A percentile compares a stretch with the other conserved stretches of the same genome.
Evolutionary conservation across 2,888 invertebrate genomes (phyloP).

Genomic region (Lasioglossum zephyrum): DNA sequence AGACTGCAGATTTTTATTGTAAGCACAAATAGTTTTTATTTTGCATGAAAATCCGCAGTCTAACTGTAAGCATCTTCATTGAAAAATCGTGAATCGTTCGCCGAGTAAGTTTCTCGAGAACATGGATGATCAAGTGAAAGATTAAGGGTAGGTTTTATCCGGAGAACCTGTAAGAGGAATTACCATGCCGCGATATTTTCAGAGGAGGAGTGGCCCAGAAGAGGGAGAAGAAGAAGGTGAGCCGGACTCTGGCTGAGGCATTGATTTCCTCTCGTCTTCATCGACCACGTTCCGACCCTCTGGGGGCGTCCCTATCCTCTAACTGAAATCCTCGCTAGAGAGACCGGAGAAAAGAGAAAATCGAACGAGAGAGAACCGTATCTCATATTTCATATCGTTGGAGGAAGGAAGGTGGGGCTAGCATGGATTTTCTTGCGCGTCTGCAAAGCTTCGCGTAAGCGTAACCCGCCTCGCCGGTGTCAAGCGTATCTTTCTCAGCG

Average conservation of each 20-base stretch:
- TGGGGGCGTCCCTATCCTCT: constrained; percentile 74
- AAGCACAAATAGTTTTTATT: not conserved
- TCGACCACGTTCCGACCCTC: constrained; percentile 80
- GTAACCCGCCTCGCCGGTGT: constrained; percentile 79
- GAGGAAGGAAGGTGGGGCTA: constrained; percentile 54
- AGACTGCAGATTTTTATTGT: not conserved
- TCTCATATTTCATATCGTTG: constrained; percentile 83
- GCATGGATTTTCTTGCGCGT: constrained; percentile 81
- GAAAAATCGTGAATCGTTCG: not conserved
- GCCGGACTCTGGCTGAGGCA: constrained; percentile 79
- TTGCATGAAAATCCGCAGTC: not conserved
- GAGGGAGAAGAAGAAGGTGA: constrained; percentile 68
- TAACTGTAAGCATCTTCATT: not conserved
- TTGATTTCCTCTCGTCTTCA: constrained; percentile 84
- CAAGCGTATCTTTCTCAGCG: constrained; percentile 75
- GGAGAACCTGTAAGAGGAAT: not conserved
- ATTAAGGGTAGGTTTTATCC: not conserved
- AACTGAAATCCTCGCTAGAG: constrained; percentile 66
- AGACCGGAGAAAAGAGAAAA: constrained; percentile 64
- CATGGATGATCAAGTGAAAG: not conserved
- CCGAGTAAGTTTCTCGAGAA: not conserved
- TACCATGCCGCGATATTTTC: not conserved
- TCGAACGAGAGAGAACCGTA: constrained; percentile 71
- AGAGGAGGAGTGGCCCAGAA: constrained; percentile 49
- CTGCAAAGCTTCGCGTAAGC: constrained; percentile 77